Percentiles rank a stretch among this genome's conserved stretches.
phyloP scores from a whole-genome alignment of 2,113 vertebrate genomes.

The Origma solitaria region DNA sequence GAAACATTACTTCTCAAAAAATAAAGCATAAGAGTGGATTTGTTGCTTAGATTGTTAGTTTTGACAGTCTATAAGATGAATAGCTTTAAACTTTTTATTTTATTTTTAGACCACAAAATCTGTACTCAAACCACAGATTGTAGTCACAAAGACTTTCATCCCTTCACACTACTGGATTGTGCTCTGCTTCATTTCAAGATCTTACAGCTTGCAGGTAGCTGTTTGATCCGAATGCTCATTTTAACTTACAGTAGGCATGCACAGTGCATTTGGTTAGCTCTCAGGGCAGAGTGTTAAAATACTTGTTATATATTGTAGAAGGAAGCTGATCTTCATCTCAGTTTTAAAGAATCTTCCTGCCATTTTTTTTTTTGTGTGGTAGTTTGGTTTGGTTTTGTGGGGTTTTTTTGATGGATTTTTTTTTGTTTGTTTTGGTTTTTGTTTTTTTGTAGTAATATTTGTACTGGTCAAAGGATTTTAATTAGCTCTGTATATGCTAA shows the following conservation, averaged over 20 bases:
- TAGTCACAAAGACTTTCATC: conserved; percentile 5
- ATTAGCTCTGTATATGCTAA: neutral
- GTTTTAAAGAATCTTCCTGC: neutral
- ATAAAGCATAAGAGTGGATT: neutral
- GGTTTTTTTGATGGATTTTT: too few relatives aligned
- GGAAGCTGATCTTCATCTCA: neutral
- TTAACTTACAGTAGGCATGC: neutral
- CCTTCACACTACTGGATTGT: neutral
- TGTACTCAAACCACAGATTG: neutral
- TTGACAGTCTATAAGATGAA: conserved; percentile 16
- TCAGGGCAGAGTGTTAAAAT: neutral
- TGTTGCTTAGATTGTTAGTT: conserved; percentile 7
- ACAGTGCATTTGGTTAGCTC: neutral
- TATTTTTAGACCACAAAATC: conserved; percentile 2
- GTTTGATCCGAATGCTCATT: neutral
- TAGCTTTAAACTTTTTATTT: conserved; percentile 3
- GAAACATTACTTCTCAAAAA: conserved; percentile 24
- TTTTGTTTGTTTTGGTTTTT: neutral
- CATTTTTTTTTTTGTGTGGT: too few relatives aligned
- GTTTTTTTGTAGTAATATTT: neutral
- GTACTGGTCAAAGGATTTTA: neutral
- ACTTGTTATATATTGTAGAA: neutral
- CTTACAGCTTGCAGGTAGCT: neutral
- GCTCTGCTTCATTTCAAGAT: neutral
- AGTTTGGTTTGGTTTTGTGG: too few relatives aligned